Percentiles rank a stretch among this genome's conserved stretches.
Evolutionary conservation across 1,140 invertebrate species (phyloP).

Genomic region (Leptinotarsa defecta): DNA sequence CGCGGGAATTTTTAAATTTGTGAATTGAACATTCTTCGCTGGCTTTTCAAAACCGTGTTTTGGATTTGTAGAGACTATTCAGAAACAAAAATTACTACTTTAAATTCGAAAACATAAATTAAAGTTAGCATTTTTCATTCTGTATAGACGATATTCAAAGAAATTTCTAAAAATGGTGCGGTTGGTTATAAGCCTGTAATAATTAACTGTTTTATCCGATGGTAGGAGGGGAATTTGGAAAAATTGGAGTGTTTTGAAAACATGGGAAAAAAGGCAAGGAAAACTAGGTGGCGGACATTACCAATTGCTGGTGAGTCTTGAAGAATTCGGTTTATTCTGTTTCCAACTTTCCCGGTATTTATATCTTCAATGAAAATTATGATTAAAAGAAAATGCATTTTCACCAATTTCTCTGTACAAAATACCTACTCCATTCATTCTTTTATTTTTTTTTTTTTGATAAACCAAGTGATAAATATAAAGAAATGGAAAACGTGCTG

Average conservation of each 20-base stretch:
- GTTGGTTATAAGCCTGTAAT: not conserved
- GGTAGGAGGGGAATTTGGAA: slow-evolving; percentile 19
- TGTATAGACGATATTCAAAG: not conserved
- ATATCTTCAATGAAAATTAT: too few species aligned
- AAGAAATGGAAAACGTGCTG: too few species aligned
- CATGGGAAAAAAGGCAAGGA: slow-evolving; percentile 53
- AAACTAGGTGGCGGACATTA: slow-evolving; percentile 53
- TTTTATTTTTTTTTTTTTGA: not conserved
- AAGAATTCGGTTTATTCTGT: too few species aligned
- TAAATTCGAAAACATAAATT: not conserved
- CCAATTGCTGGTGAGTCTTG: slow-evolving; percentile 49
- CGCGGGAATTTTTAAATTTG: not conserved
- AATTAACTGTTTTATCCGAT: not conserved
- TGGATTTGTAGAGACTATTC: not conserved
- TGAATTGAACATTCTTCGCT: not conserved
- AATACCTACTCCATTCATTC: too few species aligned
- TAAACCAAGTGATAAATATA: not conserved
- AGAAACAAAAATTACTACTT: not conserved
- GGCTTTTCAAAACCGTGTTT: not conserved
- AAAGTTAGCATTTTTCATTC: not conserved
- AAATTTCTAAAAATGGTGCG: not conserved
- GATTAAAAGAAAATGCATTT: too few species aligned
- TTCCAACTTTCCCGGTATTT: too few species aligned
- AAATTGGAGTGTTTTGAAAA: slow-evolving; percentile 41
- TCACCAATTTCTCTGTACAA: too few species aligned